A percentile compares a stretch with the other conserved stretches of the same genome.
phyloP scores from a whole-genome alignment of 2,113 vertebrate genomes.

The Thunnus thynnus region DNA sequence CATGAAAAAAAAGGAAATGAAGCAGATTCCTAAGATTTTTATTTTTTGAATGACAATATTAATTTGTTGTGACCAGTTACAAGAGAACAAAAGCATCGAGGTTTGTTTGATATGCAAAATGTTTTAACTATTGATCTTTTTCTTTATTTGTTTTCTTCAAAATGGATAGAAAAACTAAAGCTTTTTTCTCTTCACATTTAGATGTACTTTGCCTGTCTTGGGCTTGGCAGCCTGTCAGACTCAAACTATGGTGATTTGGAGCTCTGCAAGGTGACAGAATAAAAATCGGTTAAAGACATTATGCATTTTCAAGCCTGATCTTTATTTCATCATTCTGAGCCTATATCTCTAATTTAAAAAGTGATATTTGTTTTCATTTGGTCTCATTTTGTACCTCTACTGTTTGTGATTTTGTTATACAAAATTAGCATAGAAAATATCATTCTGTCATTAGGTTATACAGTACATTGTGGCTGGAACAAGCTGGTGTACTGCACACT shows the following conservation, averaged over 20 bases:
- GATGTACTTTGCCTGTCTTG: neutral
- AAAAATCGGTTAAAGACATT: neutral
- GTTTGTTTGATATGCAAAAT: constrained; percentile 1
- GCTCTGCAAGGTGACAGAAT: constrained; percentile 6
- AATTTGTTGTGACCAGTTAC: neutral
- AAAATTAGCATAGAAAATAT: constrained; percentile 31
- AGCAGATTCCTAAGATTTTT: neutral
- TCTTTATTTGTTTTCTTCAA: constrained; percentile 7
- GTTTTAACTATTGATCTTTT: neutral
- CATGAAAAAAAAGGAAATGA: neutral
- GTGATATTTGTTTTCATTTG: constrained; percentile 34
- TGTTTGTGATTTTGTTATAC: constrained; percentile 2
- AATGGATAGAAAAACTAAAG: neutral
- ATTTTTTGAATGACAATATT: neutral
- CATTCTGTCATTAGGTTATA: neutral
- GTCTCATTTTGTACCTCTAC: constrained; percentile 8
- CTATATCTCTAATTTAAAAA: neutral
- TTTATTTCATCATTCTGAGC: neutral
- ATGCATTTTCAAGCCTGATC: constrained; percentile 7
- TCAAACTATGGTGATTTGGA: neutral
- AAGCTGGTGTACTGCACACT: neutral
- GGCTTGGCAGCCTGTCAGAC: constrained; percentile 26
- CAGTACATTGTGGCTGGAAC: constrained; percentile 2
- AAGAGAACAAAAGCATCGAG: neutral
- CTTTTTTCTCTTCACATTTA: neutral